Base-by-base conservation (phyloP, 1,140 invertebrate species). In the Eurosta solidaginis region DNA sequence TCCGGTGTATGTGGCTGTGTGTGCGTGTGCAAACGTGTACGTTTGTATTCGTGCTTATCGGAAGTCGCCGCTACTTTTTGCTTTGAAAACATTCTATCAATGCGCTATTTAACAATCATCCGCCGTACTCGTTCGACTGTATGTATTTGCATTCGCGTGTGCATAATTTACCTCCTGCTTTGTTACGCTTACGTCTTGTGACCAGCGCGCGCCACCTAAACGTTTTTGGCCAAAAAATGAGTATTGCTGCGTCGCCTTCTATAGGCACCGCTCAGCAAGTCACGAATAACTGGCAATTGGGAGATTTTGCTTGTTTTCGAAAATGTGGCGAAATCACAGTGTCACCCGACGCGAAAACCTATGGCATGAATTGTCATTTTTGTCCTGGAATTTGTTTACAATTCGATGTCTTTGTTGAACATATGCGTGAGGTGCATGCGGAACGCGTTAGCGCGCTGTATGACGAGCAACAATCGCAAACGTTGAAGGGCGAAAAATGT, bases 241-340 rank as follows among this genome's bases (percentile, higher is more conserved):
- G 59, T 68, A 33, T 68, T 68, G 59, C 40, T 68, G 59, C 40
- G 59, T 68, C 59, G 33, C 36, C 59, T 40, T 40, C 22, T 17
- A 29, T 75, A 12, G 22, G 25, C 25, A 59, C 22, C 9, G 59
- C 59, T 68, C 59, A 68, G 40, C 59, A 68, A 68, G 59, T 68
- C 59, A 52, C n/a, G n/a, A n/a, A 44, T 22, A 68, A 49, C 17
- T 79, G 78, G 78, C 74, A 77, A 33, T 63, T 77, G n/a, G 75
- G 73, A 20, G 78, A 79, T 52, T 79, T 68, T 73, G 33, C 63
- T 17, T 44, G 36, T 3, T 86, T 86, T 80, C 81, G 81, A 17
- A 86, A 86, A 52, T 86, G 85, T 68, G 85, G 85, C 27, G 85
- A 86, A 80, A 86, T 86, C 27, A 86, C 85, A 52, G 82, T 81